Base-by-base conservation (phyloP, 2,797 vertebrate genomes). In the Zalophus californianus region DNA sequence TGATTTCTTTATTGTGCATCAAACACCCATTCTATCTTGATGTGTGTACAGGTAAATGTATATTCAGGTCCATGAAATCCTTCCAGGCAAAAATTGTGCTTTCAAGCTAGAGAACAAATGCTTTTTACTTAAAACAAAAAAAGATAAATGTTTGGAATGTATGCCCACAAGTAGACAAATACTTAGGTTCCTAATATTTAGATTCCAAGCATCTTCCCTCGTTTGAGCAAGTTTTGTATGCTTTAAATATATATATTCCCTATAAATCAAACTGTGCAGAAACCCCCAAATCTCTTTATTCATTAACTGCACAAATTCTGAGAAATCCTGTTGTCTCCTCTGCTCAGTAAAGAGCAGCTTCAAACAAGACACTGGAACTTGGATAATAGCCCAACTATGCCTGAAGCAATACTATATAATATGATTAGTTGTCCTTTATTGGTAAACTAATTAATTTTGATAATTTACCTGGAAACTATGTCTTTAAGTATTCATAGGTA, bases 381-480 rank as follows among this genome's bases (percentile, higher is more conserved):
- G 48, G 94, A 83, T 95, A 95, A 82, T 44, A 90, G 79, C 15
- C 56, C 20, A 97, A 87, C 8, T 79, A 88, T 82, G 73, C 96
- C 82, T 96, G 82, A 98, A 98, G 80, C 73, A 97, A 90, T 96
- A 75, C 86, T 97, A 90, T 97, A 86, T 92, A 56, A 32, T 97
- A 97, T 88, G 48, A 73, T 94, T 89, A 97, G 77, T 91, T 97
- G 66, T 84, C 27, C 29, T 70, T 98, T 97, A 96, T 82, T 90
- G 68, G 91, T 89, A 94, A 98, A 90, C 78, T 93, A 58, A 58
- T 90, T 78, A 60, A 91, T 54, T 94, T 97, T 97, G 52, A 91
- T 73, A 96, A 68, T 56, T 92, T 77, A 70, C 92, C 56, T 97
- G 84, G 75, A 85, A 96, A 77, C 56, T 54, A 7, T 79, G 56